A percentile compares a stretch with the other conserved stretches of the same genome.
Conservation (phyloP, 2,888 invertebrate species). For the Nomada ferruginata region DNA sequence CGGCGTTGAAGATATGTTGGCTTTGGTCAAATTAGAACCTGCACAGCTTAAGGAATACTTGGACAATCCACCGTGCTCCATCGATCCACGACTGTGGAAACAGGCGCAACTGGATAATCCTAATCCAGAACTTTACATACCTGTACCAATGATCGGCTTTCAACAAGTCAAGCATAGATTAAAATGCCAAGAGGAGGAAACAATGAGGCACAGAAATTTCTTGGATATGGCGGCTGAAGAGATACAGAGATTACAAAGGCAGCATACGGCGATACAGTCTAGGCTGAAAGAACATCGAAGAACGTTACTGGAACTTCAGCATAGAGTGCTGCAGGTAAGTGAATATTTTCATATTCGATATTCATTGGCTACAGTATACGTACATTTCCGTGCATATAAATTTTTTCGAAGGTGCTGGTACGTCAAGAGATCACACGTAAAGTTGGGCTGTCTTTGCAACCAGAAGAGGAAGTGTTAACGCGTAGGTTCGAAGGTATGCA, state of each 20-base stretch:
- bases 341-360: constrained; percentile 2
- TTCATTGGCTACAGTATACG: neutral
- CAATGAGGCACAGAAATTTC: constrained; percentile 92
- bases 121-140: constrained; percentile 94
- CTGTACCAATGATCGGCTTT: constrained; percentile 97
- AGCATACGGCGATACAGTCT: constrained; percentile 92
- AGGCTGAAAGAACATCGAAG: constrained; percentile 93
- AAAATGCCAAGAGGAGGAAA: constrained; percentile 93
- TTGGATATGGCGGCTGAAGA: constrained; percentile 92
- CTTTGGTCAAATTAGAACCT: constrained; percentile 91
- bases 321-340: constrained; percentile 91
- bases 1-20: constrained; percentile 89
- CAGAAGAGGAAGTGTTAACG: constrained; percentile 95
- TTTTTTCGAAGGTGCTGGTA: constrained; percentile 89
- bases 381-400: neutral
- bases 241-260: constrained; percentile 91
- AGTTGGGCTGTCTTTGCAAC: constrained; percentile 93
- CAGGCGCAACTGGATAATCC: constrained; percentile 99
- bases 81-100: constrained; percentile 96
- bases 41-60: constrained; percentile 94
- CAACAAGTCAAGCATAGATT: constrained; percentile 92
- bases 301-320: constrained; percentile 92
- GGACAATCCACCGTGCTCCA: constrained; percentile 95
- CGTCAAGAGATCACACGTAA: constrained; percentile 95
- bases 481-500: constrained; percentile 94